Evolutionary conservation across 2,888 invertebrate species (phyloP).

Genomic region (Eustalomyia histrio): DNA sequence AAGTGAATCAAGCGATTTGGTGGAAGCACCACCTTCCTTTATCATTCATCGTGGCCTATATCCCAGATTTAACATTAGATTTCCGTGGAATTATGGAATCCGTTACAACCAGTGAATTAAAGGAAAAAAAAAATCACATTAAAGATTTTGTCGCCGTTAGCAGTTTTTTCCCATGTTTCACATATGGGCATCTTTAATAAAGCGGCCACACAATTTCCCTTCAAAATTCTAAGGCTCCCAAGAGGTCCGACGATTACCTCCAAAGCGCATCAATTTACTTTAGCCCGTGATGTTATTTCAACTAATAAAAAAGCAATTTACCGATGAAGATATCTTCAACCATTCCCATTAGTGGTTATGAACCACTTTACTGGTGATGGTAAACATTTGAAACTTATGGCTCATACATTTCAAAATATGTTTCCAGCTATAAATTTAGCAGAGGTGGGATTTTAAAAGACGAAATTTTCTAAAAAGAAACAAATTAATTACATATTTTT

Average conservation of each 20-base stretch:
- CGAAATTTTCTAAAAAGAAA: background rate
- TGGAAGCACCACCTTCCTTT: conserved; percentile 96
- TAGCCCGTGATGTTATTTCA: conserved; percentile 92
- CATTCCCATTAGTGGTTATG: conserved; percentile 94
- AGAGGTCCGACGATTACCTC: conserved; percentile 96
- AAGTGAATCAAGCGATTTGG: conserved; percentile 87
- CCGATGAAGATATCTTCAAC: conserved; percentile 90
- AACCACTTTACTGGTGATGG: conserved; percentile 95
- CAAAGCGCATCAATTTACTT: conserved; percentile 88
- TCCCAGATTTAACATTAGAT: conserved; percentile 90
- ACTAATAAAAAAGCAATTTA: conserved; percentile 90
- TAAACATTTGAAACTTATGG: conserved; percentile 93
- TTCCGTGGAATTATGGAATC: conserved; percentile 97
- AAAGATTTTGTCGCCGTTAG: conserved; percentile 97
- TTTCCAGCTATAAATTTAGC: conserved; percentile 98
- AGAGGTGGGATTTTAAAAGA: conserved; percentile 79
- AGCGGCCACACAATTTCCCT: conserved; percentile 90
- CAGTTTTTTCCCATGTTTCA: conserved; percentile 93
- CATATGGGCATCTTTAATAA: conserved; percentile 95
- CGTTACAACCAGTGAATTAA: conserved; percentile 93
- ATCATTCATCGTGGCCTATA: conserved; percentile 95
- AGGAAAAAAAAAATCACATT: conserved; percentile 94
- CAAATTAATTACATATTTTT: background rate
- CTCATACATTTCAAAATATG: conserved; percentile 98
- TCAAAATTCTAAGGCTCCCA: conserved; percentile 91